These are phyloP conservation scores for human (Homo sapiens) DNA, from an alignment of 2,113 vertebrate genomes.

Conservation along the genomic window DNA sequence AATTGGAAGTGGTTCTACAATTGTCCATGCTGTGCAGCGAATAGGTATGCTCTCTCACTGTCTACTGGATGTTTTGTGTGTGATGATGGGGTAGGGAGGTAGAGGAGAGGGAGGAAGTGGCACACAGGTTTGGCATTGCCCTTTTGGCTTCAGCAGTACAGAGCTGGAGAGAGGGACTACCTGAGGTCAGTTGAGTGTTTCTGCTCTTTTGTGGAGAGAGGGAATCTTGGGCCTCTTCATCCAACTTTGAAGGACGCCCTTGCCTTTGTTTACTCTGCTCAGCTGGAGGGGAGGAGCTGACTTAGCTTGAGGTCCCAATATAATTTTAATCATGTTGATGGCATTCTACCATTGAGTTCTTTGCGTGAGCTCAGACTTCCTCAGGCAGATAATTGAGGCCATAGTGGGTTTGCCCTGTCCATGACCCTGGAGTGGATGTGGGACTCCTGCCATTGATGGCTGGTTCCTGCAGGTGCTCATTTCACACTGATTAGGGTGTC, in stretches of 20 bases:
- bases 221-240: background rate
- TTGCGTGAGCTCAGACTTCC: background rate
- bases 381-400: background rate
- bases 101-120: background rate
- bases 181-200: background rate
- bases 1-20: slow-evolving; percentile 97
- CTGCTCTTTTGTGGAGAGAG: background rate
- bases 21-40: slow-evolving; percentile 95
- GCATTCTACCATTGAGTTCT: background rate
- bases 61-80: background rate
- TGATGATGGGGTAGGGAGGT: too few relatives aligned
- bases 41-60: slow-evolving; percentile 86
- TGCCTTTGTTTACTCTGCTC: background rate
- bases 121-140: background rate
- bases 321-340: background rate
- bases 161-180: background rate
- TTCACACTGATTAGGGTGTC: background rate
- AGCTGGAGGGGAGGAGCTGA: background rate
- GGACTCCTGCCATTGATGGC: background rate
- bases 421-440: background rate
- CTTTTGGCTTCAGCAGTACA: background rate
- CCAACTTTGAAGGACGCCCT: background rate
- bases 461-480: background rate
- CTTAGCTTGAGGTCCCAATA: background rate
- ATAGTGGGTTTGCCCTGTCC: background rate